These are phyloP conservation scores for Drosophila kuntzei DNA, from an alignment of 2,888 invertebrate genomes.

Conservation along the genomic window DNA sequence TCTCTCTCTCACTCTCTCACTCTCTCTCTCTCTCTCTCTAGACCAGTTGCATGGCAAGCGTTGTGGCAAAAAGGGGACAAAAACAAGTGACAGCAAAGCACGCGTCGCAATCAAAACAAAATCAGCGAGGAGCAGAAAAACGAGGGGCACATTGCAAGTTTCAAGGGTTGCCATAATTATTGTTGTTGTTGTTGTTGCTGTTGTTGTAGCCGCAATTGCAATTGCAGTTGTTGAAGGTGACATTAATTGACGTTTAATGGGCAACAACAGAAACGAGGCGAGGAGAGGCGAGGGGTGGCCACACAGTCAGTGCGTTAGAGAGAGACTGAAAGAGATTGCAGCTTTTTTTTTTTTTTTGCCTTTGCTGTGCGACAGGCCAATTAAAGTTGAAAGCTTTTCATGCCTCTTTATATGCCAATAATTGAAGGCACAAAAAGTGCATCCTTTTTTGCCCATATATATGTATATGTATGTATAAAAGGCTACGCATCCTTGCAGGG, in stretches of 20 bases:
- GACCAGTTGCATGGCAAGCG: constrained; percentile 19
- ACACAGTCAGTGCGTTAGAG: background rate
- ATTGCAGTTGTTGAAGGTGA: constrained; percentile 78
- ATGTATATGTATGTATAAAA: background rate
- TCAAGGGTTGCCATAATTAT: constrained; percentile 29
- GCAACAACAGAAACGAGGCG: constrained; percentile 6
- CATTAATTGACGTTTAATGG: constrained; percentile 79
- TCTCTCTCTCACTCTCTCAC: background rate
- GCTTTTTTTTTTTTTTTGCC: too few species aligned
- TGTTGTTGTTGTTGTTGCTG: constrained; percentile 8
- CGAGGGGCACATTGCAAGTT: background rate
- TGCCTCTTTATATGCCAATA: constrained; percentile 58
- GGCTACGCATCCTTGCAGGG: constrained; percentile 18
- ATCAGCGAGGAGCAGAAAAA: constrained; percentile 24
- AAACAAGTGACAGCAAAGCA: constrained; percentile 46
- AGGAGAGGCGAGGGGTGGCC: constrained; percentile 26
- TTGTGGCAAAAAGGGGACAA: constrained; percentile 1
- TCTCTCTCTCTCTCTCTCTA: constrained; percentile 3
- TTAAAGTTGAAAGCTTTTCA: constrained; percentile 54
- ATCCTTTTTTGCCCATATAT: constrained; percentile 35
- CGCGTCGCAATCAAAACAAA: constrained; percentile 77
- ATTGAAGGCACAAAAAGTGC: constrained; percentile 56
- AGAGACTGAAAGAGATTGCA: background rate
- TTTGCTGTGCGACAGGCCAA: constrained; percentile 41
- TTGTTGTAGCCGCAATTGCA: constrained; percentile 49